Evolutionary conservation across 2,797 vertebrate genomes (phyloP).

Genomic region (Poecile montanus): DNA sequence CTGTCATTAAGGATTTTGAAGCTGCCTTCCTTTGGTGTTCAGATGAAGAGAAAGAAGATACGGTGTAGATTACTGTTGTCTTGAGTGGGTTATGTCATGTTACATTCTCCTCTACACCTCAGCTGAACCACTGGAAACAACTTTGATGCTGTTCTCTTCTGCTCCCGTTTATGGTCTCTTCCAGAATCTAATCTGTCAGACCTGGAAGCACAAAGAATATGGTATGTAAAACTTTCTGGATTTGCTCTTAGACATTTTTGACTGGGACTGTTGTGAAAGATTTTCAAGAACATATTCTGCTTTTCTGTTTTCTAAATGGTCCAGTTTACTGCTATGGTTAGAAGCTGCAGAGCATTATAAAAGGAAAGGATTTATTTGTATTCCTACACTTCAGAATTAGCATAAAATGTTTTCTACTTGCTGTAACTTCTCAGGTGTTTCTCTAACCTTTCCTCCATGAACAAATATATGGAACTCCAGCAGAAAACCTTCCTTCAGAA

Average conservation of each 20-base stretch:
- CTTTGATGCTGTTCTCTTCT: background rate
- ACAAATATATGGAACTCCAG: background rate
- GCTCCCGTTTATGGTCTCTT: background rate
- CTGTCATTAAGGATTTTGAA: background rate
- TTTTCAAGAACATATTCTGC: background rate
- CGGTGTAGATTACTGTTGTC: background rate
- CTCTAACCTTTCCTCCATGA: background rate
- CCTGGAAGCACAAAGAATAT: slow-evolving; percentile 47
- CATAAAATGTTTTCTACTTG: background rate
- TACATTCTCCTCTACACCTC: background rate
- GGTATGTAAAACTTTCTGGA: slow-evolving; percentile 67
- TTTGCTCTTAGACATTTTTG: background rate
- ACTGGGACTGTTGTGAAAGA: background rate
- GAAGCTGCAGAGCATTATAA: background rate
- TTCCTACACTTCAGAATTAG: background rate
- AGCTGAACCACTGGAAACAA: background rate
- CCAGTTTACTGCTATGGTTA: background rate
- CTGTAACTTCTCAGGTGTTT: background rate
- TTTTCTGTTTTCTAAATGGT: background rate
- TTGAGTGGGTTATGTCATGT: background rate
- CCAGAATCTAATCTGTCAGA: background rate
- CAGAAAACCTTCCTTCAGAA: background rate
- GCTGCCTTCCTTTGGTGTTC: background rate
- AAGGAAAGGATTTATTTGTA: background rate
- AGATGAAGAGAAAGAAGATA: background rate